Evolutionary conservation across 2,797 vertebrate genomes (phyloP), one percentile per base, ranked within the genome.

Genomic region (Oreochromis mossambicus): DNA sequence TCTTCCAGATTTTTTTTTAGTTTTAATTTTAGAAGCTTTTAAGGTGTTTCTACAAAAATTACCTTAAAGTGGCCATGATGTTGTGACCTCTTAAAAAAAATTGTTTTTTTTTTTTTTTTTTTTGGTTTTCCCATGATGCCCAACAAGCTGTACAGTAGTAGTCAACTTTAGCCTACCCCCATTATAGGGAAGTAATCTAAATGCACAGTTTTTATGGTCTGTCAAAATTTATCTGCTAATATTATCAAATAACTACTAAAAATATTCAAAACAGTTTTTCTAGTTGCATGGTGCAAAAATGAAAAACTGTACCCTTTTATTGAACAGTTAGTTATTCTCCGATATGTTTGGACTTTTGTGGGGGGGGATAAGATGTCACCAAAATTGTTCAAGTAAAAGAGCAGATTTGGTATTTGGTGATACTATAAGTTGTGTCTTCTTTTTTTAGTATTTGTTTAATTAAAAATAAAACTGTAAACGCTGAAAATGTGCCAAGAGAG

Each of bases 201-300:
- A 17, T 48, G 43, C 10, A 29, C 43, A 48, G 15, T 29, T 73
- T 46, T 73, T 17, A 73, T 46, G 66, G 15, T 48, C 10, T 48
- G n/a, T 43, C n/a, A 56, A 43, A 15, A 46, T 13, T 17, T 55
- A 17, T 15, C 70, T 76, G 24, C 5, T 68, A 19, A 63, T 36
- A 4, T 10, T 14, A 66, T n/a, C 2, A 36, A 61, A 61, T 36
- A 63, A 36, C 14, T 58, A 38, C 41, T 9, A 19, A 38, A 76
- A 48, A 17, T 3, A 43, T 43, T 46, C 8, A 2, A 43, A 51
- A 61, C 6, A 5, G 19, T 78, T 80, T 73, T 83, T 78, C n/a
- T 46, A 29, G 75, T 68, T 88, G 91, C 87, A 90, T 88, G 89
- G 12, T 79, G 78, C 75, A 12, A 83, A 86, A 86, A 87, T 36